Evolutionary conservation across 2,113 vertebrate genomes (phyloP), one percentile per base, ranked within the genome.

Genomic region (Rhinolophus ferrumequinum): DNA sequence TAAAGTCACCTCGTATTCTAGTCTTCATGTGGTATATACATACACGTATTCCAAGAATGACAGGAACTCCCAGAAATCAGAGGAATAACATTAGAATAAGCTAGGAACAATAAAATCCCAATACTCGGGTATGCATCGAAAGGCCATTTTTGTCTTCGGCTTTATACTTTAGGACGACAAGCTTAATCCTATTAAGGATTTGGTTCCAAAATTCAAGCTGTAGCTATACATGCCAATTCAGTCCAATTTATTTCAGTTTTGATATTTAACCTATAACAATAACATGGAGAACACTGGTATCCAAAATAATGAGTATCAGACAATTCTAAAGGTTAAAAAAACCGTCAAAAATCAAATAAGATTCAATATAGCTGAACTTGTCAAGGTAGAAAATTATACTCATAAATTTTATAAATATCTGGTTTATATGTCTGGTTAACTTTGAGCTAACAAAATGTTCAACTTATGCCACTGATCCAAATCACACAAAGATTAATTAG

Each of bases 341-440:
- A 24, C 12, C 19, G 96, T 82, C 28, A 88, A 77, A 86, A 60
- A 84, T 67, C 35, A 88, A 95, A 94, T 96, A 35, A 82, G 79
- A 84, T 35, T 96, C 56, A 88, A 24, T 38, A 72, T 19, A 94
- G 67, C 10, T 93, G 38, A 90, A 88, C 60, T 91, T 76, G 7
- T 67, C 14, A 96, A 90, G 19, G 38, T 88, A 93, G 58, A 44
- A 92, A 94, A 92, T 88, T 8, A 58, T 66, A 80, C 11, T 38
- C 56, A 86, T 73, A n/a, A 8, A n/a, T 38, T 86, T 93, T 44
- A 85, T 72, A 79, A 88, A 73, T 75, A 80, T 75, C 73, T 95
- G 50, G 94, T 44, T 90, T 97, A 41, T 41, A 41, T 44, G 95
- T 94, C 41, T 90, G 38, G 76, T 84, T 94, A 97, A 93, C 10